Evolutionary conservation across 1,140 invertebrate species (phyloP).

Genomic region (Venturia canescens): DNA sequence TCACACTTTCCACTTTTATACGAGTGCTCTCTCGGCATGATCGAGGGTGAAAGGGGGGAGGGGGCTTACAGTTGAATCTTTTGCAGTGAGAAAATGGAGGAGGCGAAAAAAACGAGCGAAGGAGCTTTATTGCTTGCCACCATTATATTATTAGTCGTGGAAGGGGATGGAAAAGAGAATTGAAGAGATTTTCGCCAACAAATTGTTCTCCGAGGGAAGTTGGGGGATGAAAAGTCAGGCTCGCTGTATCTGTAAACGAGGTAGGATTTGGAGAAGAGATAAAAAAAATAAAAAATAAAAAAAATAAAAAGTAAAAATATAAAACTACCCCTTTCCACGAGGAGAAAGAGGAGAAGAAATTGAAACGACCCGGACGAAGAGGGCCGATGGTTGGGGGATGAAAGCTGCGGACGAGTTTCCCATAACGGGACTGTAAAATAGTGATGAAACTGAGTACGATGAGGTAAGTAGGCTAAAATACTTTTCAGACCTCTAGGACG

Average conservation of each 20-base stretch:
- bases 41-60: not conserved
- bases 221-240: not conserved
- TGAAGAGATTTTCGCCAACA: not conserved
- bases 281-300: no score
- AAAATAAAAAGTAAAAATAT: no score
- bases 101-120: not conserved
- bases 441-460: not conserved
- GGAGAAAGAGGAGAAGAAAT: no score
- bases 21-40: slow-evolving; percentile 17
- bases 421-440: not conserved
- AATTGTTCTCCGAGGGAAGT: not conserved
- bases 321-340: not conserved
- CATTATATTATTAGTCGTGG: slow-evolving; percentile 1
- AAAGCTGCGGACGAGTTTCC: no score
- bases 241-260: not conserved
- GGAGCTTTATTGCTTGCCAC: not conserved
- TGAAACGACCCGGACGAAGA: no score
- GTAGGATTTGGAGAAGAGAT: not conserved
- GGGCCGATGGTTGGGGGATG: no score
- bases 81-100: not conserved
- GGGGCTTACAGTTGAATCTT: not conserved
- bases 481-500: slow-evolving; percentile 38
- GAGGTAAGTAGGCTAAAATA: slow-evolving; percentile 21
- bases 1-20: slow-evolving; percentile 39
- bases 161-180: not conserved